A percentile compares a stretch with the other conserved stretches of the same genome.
Conservation (phyloP, 2,113 vertebrate species). For the Ptyas mucosa region DNA sequence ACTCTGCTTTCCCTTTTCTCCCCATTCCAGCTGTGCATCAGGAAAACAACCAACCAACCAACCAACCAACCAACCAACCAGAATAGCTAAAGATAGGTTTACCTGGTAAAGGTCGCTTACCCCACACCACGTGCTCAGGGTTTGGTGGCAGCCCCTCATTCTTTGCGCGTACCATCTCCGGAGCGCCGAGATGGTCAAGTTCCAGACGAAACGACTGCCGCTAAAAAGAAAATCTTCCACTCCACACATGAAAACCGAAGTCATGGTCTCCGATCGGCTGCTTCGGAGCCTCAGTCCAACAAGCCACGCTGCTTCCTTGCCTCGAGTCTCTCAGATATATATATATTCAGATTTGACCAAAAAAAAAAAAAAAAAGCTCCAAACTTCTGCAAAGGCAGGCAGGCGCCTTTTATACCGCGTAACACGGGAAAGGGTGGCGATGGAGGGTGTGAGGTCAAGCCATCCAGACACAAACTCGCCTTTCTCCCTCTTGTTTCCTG, state of each 20-base stretch:
- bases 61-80: fast-evolving
- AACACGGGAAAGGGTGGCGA: slow-evolving; percentile 34
- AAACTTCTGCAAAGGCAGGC: slow-evolving; percentile 16
- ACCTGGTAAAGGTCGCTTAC: slow-evolving; percentile 92
- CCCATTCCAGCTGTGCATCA: too few relatives aligned
- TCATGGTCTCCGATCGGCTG: slow-evolving; percentile 66
- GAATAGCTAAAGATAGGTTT: slow-evolving; percentile 35
- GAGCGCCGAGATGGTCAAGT: slow-evolving; percentile 80
- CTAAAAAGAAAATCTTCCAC: slow-evolving; percentile 85
- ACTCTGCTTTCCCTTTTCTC: too few relatives aligned
- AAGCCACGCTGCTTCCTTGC: neutral
- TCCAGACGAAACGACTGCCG: slow-evolving; percentile 86
- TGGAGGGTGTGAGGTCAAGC: slow-evolving; percentile 58
- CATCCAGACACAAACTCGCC: slow-evolving; percentile 68
- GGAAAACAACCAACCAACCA: fast-evolving
- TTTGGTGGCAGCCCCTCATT: slow-evolving; percentile 81
- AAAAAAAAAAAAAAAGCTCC: neutral
- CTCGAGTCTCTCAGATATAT: neutral
- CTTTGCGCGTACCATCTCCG: slow-evolving; percentile 82
- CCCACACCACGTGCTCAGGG: slow-evolving; percentile 83
- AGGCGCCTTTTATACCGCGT: slow-evolving; percentile 37
- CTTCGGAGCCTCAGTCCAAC: neutral
- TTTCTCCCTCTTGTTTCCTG: slow-evolving; percentile 68
- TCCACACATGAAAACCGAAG: slow-evolving; percentile 81
- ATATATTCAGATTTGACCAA: too few relatives aligned